Evolutionary conservation across 2,113 vertebrate species (phyloP), one percentile per base, ranked within the genome.

Genomic region (Tichodroma muraria): DNA sequence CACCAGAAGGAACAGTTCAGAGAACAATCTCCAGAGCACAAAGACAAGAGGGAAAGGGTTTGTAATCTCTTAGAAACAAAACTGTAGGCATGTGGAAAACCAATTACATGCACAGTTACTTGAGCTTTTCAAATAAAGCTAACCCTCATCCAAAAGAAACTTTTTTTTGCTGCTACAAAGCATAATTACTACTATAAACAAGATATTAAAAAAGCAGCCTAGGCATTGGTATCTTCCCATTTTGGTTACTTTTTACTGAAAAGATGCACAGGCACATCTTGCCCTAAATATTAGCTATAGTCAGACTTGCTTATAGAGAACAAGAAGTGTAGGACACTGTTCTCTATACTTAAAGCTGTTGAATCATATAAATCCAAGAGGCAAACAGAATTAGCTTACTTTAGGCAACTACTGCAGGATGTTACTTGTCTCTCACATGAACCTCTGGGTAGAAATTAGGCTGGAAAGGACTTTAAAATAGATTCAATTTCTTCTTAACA

Each of bases 401-500:
- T 88, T 68, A 70, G 40, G 47, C 33, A 88, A 80, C 38, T 31
- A 45, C 52, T 73, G 42, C 80, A 88, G 82, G 76, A 94, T 56
- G 30, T 80, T 75, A 88, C 24, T 88, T 68, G 88, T 54, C 52
- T 69, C 35, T 91, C 25, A 27, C 20, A 80, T 0, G 0, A 93
- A 75, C 42, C 79, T 85, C 89, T 78, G 47, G 69, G 64, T 75
- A 91, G 82, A 91, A 95, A 83, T 93, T 40, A 73, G 71, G 40
- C 76, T 87, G 85, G 42, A 89, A 88, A 86, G n/a, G 44, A 71
- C 72, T 94, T 89, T 11, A 80, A 88, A 93, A 93, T 11, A 68
- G 40, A 93, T 93, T 75, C 53, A 37, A 64, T 86, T 97, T 90
- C 88, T 66, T 49, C 21, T 78, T 72, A 93, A 92, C 82, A 90